These are phyloP conservation scores for Poeciliopsis retropinna DNA, from an alignment of 2,113 vertebrate genomes.

Conservation along the genomic window DNA sequence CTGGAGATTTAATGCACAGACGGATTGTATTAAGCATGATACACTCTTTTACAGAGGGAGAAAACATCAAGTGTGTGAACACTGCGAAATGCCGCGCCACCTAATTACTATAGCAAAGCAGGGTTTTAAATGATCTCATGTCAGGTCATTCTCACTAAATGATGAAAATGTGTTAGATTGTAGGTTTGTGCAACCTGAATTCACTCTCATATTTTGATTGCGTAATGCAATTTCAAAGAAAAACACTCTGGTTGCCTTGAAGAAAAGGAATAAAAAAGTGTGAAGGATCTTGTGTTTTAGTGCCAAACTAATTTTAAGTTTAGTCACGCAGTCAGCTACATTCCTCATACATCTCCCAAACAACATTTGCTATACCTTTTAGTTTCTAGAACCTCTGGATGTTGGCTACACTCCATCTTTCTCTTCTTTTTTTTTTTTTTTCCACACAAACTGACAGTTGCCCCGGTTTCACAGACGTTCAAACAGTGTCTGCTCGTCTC, in stretches of 20 bases:
- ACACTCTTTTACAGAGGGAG: too few species aligned
- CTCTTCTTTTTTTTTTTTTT: not conserved
- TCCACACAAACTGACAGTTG: slow-evolving; percentile 35
- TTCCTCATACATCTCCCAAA: not conserved
- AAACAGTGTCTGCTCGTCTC: slow-evolving; percentile 36
- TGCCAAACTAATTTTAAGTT: not conserved
- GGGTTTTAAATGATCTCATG: too few species aligned
- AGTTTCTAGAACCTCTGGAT: slow-evolving; percentile 8
- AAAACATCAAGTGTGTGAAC: too few species aligned
- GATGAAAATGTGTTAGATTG: too few species aligned
- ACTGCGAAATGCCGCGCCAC: too few species aligned
- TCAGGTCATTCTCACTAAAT: too few species aligned
- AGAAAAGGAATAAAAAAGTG: not conserved
- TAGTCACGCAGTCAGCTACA: not conserved
- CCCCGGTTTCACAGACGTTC: slow-evolving; percentile 41
- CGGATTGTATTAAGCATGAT: too few species aligned
- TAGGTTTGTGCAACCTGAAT: not conserved
- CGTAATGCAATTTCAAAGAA: not conserved
- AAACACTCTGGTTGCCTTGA: not conserved
- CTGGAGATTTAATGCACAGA: too few species aligned
- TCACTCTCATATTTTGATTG: not conserved
- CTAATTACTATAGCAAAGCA: too few species aligned
- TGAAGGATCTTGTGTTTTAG: not conserved
- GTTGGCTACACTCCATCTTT: not conserved
- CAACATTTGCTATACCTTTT: not conserved